A percentile compares a stretch with the other conserved stretches of the same genome.
Conservation (phyloP, 2,888 invertebrate genomes). For the Agrochola macilenta region DNA sequence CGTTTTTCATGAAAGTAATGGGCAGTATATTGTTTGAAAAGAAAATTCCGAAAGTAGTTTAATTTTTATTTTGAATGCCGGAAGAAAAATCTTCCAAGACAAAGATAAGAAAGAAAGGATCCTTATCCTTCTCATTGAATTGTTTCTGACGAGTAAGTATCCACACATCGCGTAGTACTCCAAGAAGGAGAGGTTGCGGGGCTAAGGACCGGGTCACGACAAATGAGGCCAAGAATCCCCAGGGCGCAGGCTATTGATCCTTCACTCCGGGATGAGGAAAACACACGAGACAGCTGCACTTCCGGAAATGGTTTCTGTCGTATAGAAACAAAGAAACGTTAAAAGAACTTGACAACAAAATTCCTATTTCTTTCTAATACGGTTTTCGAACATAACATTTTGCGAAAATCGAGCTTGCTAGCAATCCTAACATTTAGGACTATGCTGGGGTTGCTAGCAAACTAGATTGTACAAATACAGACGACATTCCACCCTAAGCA, state of each 20-base stretch:
- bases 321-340: slow-evolving; percentile 16
- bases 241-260: slow-evolving; percentile 70
- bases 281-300: slow-evolving; percentile 30
- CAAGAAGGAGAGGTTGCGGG: slow-evolving; percentile 63
- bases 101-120: neutral
- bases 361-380: neutral
- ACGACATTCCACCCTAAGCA: slow-evolving; percentile 36
- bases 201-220: slow-evolving; percentile 77
- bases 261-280: slow-evolving; percentile 54
- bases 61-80: neutral
- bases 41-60: neutral
- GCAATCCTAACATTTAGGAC: neutral
- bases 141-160: slow-evolving; percentile 18
- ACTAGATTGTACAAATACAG: slow-evolving; percentile 31
- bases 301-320: slow-evolving; percentile 1
- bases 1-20: neutral
- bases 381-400: neutral
- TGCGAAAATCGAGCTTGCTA: neutral
- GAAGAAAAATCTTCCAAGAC: neutral
- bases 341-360: neutral
- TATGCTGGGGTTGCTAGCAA: neutral
- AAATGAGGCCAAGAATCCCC: slow-evolving; percentile 81
- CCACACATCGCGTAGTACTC: slow-evolving; percentile 32
- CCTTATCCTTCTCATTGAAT: slow-evolving; percentile 1
- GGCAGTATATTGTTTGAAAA: neutral